Base-by-base conservation (phyloP, 2,888 invertebrate species). In the Biston stratarius region DNA sequence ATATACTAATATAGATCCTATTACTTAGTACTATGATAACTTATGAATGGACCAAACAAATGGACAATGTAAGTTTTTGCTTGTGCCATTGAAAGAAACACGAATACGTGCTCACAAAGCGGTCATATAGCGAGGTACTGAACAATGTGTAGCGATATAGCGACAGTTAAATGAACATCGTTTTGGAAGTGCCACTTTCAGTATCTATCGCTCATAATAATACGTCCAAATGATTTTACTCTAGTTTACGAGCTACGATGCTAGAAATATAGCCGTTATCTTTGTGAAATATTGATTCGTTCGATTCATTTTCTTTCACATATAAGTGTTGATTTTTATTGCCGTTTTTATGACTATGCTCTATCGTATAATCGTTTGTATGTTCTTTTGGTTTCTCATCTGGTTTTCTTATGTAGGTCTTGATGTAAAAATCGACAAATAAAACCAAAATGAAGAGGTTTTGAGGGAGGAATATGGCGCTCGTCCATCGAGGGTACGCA, bases 361-460 rank as follows among this genome's bases (percentile, higher is more conserved):
- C 61, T 47, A 52, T 57, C 12, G 12, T 45, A 33, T 40, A 33
- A 34, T 38, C 15, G 9, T 53, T 58, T 14, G 1, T 36, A 38
- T 47, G 12, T 33, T 38, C 60, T 42, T 48, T 63, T 14, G 57
- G 12, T 14, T 66, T 34, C 11, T 24, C 61, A 47, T 11, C 51
- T 51, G 86, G 84, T 70, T 91, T 92, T 15, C 69, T 85, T 0
- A 95, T 76, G 76, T 97, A 97, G 0, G 95, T 79, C 77, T 95
- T 95, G 56, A 94, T 94, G 73, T 96, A 97, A 81, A 97, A 97
- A 66, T 96, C 96, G 0, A 89, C 78, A 78, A 97, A 97, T 1
- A 97, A 84, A 5, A 95, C 77, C 0, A 96, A 86, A 94, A 97
- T 96, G 77, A 96, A 95, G 0, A 95, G 47, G 80, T 96, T 95